Base-by-base conservation (phyloP, 2,797 vertebrate genomes). In the Eidolon dupreanum region DNA sequence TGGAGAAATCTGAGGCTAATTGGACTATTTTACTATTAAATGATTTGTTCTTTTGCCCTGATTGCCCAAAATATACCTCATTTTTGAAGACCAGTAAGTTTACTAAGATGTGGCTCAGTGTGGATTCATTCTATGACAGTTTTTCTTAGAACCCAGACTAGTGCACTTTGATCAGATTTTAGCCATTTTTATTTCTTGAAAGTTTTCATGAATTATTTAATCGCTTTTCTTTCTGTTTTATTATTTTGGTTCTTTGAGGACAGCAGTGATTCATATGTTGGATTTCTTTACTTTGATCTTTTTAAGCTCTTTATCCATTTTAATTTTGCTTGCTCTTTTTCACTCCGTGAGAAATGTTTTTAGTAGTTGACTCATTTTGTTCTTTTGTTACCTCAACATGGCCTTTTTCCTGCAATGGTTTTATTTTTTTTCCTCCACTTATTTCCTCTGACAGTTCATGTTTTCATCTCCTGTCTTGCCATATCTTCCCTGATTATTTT, bases 281-380 rank as follows among this genome's bases (percentile, higher is more conserved):
- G 10, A 83, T 82, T 77, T 19, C 46, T 93, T 89, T n/a, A 55
- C n/a, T 86, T 93, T 83, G n/a, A 92, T 68, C 19, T 19, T 88
- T 70, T 71, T 41, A 53, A 92, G 15, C 17, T 61, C 8, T 61
- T 28, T 68, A 16, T 90, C 5, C 33, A 31, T 81, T 90, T 93
- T 81, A 5, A 71, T 41, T 88, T 94, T 78, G 31, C 53, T 88
- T 92, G 36, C 41, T 83, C 68, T 82, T 88, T 43, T 82, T 8
- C 15, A 53, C 28, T 81, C 43, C 13, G 10, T 66, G n/a, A 74
- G 36, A 73, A 78, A 51, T 73, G 13, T 65, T 61, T 91, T 91
- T 20, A 49, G 36, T 20, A 70, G 11, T 94, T 68, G 4, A 49
- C 61, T 75, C 19, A 26, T 61, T 75, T 82, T 86, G 9, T 65